Base-by-base conservation (phyloP, 2,888 invertebrate species). In the Papilio protenor region DNA sequence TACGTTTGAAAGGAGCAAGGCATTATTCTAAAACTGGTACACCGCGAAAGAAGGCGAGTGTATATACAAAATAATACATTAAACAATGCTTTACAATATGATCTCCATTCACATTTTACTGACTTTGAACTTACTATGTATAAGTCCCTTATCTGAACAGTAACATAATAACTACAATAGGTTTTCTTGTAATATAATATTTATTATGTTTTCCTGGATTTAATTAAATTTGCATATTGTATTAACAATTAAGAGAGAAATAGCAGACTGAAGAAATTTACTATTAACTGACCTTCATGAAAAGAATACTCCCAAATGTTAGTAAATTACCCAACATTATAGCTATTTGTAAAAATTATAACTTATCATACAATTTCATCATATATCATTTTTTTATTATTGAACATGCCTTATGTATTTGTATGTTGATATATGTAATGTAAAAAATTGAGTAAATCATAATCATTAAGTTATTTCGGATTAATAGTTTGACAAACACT, bases 191-290 rank as follows among this genome's bases (percentile, higher is more conserved):
- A 47, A 11, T 23, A 23, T 47, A 47, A 11, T 23, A 23, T 59
- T 2, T 59, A 4, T 57, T 57, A 2, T 23, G 3, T 27, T 12
- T 27, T 14, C n/a, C 4, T 14, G 27, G 27, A 61, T 12, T 61
- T 33, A 33, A 64, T 64, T 18, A 33, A 64, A 64, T 33, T 59
- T 59, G 59, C 10, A 33, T 33, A 64, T 40, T 64, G 18, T 40
- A 18, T 11, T 64, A 33, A 14, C 27, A 16, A 27, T 40, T 40
- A 64, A 64, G 64, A 33, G 64, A 40, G 64, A 64, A 64, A 64
- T 64, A 64, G 64, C 64, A 64, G 64, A 64, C 64, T 64, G 64
- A 64, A 64, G 18, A 18, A 40, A 23, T 18, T 40, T 57, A 57
- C n/a, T 27, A 4, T 14, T n/a, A 27, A 59, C 12, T 21, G 52